Evolutionary conservation across 2,113 vertebrate genomes (phyloP).

Genomic region (Setophaga petechia): DNA sequence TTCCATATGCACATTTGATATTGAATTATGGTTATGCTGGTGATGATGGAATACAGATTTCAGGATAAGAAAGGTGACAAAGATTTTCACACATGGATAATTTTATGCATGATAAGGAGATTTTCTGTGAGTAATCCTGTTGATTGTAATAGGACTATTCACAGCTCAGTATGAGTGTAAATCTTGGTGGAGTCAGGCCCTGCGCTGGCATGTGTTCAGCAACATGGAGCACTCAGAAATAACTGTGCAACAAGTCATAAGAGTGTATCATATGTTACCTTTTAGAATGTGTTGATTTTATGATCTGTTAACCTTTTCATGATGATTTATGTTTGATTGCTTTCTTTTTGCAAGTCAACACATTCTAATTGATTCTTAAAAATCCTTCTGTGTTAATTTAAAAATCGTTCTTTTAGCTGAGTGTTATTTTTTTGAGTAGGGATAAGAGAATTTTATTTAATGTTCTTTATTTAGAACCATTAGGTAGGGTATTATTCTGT

Average conservation of each 20-base stretch:
- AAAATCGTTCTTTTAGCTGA: not conserved
- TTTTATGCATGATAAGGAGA: slow-evolving; percentile 33
- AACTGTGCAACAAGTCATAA: not conserved
- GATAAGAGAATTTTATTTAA: not conserved
- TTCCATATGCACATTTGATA: not conserved
- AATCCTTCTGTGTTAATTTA: not conserved
- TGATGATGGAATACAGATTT: not conserved
- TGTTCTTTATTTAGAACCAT: not conserved
- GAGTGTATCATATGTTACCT: not conserved
- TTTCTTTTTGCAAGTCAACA: slow-evolving; percentile 26
- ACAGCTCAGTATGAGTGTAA: slow-evolving; percentile 23
- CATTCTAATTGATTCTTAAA: not conserved
- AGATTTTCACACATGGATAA: not conserved
- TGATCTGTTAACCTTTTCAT: not conserved
- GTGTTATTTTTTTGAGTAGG: not conserved
- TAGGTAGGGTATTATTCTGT: not conserved
- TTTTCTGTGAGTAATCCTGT: slow-evolving; percentile 34
- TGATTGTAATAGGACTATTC: slow-evolving; percentile 57
- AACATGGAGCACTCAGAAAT: not conserved
- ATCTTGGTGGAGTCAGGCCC: slow-evolving; percentile 40
- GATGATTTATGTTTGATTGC: not conserved
- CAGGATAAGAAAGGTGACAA: slow-evolving; percentile 4
- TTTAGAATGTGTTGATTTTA: slow-evolving; percentile 20
- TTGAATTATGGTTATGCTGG: not conserved
- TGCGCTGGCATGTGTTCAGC: not conserved